Evolutionary conservation across 2,113 vertebrate species (phyloP), one percentile per base, ranked within the genome.

Genomic region (Rhabdomys dilectus): DNA sequence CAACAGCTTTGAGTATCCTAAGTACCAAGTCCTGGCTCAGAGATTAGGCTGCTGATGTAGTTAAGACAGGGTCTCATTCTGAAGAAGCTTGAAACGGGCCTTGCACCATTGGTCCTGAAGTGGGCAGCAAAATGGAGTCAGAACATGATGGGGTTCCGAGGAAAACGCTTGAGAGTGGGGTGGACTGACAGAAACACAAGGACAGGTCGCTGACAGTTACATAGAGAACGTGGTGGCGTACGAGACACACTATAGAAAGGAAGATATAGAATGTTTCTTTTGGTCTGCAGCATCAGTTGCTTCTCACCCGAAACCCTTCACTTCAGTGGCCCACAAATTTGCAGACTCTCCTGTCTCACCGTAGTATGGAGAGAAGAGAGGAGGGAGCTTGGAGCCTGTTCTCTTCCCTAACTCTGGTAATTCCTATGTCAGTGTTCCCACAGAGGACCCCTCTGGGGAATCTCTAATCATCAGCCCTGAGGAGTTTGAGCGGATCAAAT

Each of bases 401-500:
- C 19, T 36, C 56, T 64, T 62, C 48, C 11, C 77, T 96, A 78
- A 96, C 29, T 58, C 42, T 82, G 45, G 42, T 78, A 36, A 16
- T 91, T 86, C 58, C 70, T 56, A 11, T 90, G 62, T 36, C 95
- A 99, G 99, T 45, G 62, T 99, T 42, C 99, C 99, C 4, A 93
- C 42, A 0, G 96, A 98, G 92, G 99, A 99, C 58, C 99, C 99
- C 0, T 98, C 98, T 0, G 98, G 98, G 68, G 97, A 97, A 31
- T 98, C 98, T 22, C 93, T 99, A 11, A 97, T 99, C 90, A 98
- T 99, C 0, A 93, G 97, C 12, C 93, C 68, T 0, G 89, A 98
- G 91, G 98, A 99, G 78, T 99, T 99, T 81, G 78, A 98, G 60
- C 98, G 98, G 87, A 99, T 99, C 66, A 97, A 97, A 34, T 97